These are phyloP conservation scores for Elgaria multicarinata DNA, from an alignment of 2,113 vertebrate genomes.

Conservation along the genomic window DNA sequence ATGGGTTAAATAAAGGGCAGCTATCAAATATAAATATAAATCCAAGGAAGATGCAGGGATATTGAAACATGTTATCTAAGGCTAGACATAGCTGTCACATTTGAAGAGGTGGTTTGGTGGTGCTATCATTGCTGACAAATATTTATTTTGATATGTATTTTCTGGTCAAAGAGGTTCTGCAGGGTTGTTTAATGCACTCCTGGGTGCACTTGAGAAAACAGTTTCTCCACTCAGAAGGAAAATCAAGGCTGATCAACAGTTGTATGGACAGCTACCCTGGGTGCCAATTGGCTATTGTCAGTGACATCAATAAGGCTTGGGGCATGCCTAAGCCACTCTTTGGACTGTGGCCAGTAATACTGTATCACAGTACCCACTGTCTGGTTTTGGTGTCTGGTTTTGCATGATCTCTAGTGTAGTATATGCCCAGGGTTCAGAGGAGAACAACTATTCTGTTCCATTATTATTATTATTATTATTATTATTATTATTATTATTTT, in stretches of 20 bases:
- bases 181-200: neutral
- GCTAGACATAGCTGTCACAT: neutral
- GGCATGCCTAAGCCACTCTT: neutral
- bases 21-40: no score
- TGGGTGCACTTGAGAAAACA: neutral
- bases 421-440: neutral
- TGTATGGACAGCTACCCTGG: neutral
- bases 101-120: neutral
- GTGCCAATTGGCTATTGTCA: neutral
- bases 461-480: no score
- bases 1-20: no score
- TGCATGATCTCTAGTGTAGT: neutral
- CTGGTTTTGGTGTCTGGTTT: neutral
- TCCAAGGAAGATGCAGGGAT: neutral
- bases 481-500: no score
- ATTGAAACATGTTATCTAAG: neutral
- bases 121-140: neutral
- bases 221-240: neutral
- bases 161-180: neutral
- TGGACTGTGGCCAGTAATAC: neutral
- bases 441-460: neutral
- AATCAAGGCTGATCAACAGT: neutral
- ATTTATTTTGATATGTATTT: neutral
- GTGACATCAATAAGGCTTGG: neutral
- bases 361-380: neutral